phyloP scores from a whole-genome alignment of 2,888 invertebrate genomes.

The Lasioglossum oenotherae region DNA sequence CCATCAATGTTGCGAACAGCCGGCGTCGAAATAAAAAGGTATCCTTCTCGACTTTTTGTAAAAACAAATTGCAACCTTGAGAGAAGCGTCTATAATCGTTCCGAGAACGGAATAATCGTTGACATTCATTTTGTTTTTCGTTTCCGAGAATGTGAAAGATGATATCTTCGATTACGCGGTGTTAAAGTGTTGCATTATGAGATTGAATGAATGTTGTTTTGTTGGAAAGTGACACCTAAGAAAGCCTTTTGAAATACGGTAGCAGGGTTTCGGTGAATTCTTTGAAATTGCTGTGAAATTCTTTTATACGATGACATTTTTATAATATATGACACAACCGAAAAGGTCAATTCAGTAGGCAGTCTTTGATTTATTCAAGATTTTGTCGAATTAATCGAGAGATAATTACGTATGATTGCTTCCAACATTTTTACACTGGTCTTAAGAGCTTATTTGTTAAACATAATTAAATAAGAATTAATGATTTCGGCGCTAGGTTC shows the following conservation, averaged over 20 bases:
- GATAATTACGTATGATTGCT: background rate
- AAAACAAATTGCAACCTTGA: conserved; percentile 23
- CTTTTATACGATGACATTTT: background rate
- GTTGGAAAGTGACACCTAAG: background rate
- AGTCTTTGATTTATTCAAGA: background rate
- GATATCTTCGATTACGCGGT: background rate
- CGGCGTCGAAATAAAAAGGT: conserved; percentile 15
- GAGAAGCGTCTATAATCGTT: conserved; percentile 12
- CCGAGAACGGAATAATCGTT: background rate
- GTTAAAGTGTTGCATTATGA: background rate
- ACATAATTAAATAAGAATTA: too few relatives aligned
- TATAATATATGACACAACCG: background rate
- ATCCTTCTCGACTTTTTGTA: background rate
- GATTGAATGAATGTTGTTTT: background rate
- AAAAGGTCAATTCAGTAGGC: conserved; percentile 42
- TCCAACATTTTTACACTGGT: too few relatives aligned
- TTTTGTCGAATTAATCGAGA: background rate
- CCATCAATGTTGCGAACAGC: background rate
- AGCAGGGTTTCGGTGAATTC: conserved; percentile 15
- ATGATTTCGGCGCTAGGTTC: too few relatives aligned
- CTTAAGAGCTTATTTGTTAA: too few relatives aligned
- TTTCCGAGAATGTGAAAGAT: background rate
- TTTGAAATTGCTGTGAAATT: too few relatives aligned
- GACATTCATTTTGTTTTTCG: conserved; percentile 1
- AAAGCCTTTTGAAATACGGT: conserved; percentile 2